Conservation (phyloP, 2,888 invertebrate genomes). For the Plutella xylostella region DNA sequence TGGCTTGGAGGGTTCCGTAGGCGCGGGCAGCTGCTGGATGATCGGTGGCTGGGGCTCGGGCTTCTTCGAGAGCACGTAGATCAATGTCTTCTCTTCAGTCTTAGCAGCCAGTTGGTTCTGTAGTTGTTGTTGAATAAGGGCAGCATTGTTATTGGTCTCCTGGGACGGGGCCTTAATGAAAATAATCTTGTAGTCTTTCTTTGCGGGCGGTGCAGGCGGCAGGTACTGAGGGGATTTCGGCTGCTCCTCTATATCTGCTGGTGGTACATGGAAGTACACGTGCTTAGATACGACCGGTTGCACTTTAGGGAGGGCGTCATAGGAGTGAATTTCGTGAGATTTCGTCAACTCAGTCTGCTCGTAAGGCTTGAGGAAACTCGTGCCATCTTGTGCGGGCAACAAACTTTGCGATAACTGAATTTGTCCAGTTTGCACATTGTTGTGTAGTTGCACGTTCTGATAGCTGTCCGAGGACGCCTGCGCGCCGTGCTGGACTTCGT, state of each 20-base stretch:
- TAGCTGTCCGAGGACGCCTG: neutral
- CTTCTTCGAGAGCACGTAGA: conserved; percentile 80
- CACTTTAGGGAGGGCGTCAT: too few relatives aligned
- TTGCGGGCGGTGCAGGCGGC: conserved; percentile 57
- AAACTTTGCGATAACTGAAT: too few relatives aligned
- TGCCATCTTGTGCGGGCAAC: too few relatives aligned
- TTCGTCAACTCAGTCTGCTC: too few relatives aligned
- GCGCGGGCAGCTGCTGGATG: conserved; percentile 18
- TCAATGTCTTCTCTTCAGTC: conserved; percentile 74
- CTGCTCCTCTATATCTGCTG: conserved; percentile 75
- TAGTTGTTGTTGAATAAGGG: conserved; percentile 53
- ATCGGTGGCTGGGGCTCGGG: conserved; percentile 34
- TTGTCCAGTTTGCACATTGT: too few relatives aligned
- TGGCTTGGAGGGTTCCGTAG: conserved; percentile 74
- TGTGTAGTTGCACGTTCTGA: conserved; percentile 10
- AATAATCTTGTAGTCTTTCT: conserved; percentile 80
- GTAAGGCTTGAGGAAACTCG: too few relatives aligned
- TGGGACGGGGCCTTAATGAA: conserved; percentile 81
- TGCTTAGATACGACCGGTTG: conserved; percentile 71
- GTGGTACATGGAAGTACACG: conserved; percentile 81
- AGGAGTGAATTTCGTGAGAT: too few relatives aligned
- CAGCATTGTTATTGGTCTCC: conserved; percentile 43
- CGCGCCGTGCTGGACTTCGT: neutral
- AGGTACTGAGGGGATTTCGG: conserved; percentile 54
- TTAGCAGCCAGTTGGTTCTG: conserved; percentile 71